Percentiles rank a stretch among this genome's conserved stretches.
Evolutionary conservation across 2,113 vertebrate genomes (phyloP).

Genomic region (Perca schrenkii): DNA sequence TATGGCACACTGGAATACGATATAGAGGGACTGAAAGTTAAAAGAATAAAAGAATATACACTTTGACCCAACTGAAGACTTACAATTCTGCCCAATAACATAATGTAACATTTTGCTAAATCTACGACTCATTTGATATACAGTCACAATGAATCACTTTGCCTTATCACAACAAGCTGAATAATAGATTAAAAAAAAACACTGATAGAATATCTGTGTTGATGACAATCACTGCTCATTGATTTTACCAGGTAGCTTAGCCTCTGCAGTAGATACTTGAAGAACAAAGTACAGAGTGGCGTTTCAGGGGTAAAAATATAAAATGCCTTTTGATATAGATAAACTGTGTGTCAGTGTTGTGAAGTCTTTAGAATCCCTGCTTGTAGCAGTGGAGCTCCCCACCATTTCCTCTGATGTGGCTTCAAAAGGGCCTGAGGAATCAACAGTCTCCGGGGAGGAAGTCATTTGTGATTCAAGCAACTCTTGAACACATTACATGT

Average conservation of each 20-base stretch:
- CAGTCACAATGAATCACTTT: slow-evolving; percentile 20
- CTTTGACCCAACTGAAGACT: neutral
- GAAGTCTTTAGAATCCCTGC: slow-evolving; percentile 40
- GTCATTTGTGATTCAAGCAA: slow-evolving; percentile 64
- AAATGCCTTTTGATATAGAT: slow-evolving; percentile 56
- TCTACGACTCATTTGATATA: slow-evolving; percentile 1
- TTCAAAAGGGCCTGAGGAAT: slow-evolving; percentile 67
- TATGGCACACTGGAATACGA: slow-evolving; percentile 53
- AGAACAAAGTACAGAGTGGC: slow-evolving; percentile 22
- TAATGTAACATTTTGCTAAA: neutral
- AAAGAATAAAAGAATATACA: slow-evolving; percentile 43
- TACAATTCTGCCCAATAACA: neutral
- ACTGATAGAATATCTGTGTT: slow-evolving; percentile 16
- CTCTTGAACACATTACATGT: slow-evolving; percentile 52
- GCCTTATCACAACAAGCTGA: slow-evolving; percentile 41
- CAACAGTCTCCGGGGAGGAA: slow-evolving; percentile 54
- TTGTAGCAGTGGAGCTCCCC: slow-evolving; percentile 40
- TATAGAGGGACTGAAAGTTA: slow-evolving; percentile 55
- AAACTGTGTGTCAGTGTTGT: slow-evolving; percentile 47
- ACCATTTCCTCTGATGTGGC: slow-evolving; percentile 65
- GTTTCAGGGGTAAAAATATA: slow-evolving; percentile 20
- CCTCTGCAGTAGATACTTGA: neutral
- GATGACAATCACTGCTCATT: slow-evolving; percentile 42
- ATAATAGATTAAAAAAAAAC: slow-evolving; percentile 26
- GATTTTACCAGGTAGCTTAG: slow-evolving; percentile 14